Base-by-base conservation (phyloP, 2,888 invertebrate genomes). In the Heteromurus nitidus region DNA sequence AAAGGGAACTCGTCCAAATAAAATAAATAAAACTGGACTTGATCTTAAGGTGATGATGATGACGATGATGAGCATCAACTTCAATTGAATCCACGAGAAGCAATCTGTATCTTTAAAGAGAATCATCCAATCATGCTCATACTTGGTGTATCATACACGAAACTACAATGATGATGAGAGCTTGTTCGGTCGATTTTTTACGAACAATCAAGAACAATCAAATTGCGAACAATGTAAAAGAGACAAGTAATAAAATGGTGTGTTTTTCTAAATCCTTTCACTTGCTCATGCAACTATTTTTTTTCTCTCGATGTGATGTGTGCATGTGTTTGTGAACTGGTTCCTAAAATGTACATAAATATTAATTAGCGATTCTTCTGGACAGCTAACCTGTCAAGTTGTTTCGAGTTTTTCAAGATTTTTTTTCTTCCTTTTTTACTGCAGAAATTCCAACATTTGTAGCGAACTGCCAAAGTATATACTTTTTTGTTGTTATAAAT, bases 11-110 rank as follows among this genome's bases (percentile, higher is more conserved):
- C 44, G 70, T 70, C 76, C 30, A 28, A 70, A 69, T 70, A 79
- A 67, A 75, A 67, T 75, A 77, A 70, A 77, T 77, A 77, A 70
- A 74, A 65, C 53, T 53, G 53, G 53, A 77, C 69, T 77, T 68
- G 76, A 77, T 77, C 55, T 20, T 65, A 24, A 67, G 30, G 18
- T 44, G 16, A 5, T 73, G 42, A 67, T 55, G 36, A 44, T 67
- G 55, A 64, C 72, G 55, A 72, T 79, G 72, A 79, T 72, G 65
- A 79, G 58, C 72, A 79, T 79, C 70, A 72, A 72, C 44, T 64
- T 79, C 70, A 70, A 70, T 65, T 42, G 55, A 72, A 65, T 72
- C 53, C 55, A 62, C 24, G 18, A 26, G 26, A 47, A 67, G 47
- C 64, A 72, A 79, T 70, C 79, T 70, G 64, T 53, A 79, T 62